phyloP scores from a whole-genome alignment of 2,888 invertebrate genomes.

The Pecten maximus region DNA sequence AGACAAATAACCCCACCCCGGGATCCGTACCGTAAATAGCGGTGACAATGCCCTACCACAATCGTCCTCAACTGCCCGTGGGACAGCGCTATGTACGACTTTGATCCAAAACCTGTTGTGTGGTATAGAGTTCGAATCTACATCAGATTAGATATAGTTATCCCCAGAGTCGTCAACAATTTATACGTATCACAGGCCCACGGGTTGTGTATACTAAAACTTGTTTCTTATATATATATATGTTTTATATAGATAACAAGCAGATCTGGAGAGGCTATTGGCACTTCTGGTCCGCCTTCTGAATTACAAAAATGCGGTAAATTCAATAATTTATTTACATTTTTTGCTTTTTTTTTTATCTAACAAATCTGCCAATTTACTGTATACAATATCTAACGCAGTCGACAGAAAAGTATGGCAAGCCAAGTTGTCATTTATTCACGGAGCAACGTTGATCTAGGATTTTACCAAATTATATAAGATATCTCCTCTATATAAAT shows the following conservation, averaged over 20 bases:
- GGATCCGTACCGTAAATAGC: background rate
- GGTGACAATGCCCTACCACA: background rate
- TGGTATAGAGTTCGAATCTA: background rate
- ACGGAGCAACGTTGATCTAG: too few relatives aligned
- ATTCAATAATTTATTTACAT: too few relatives aligned
- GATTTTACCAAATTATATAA: too few relatives aligned
- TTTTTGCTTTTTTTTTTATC: too few relatives aligned
- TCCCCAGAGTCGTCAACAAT: background rate
- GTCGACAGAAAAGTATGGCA: too few relatives aligned
- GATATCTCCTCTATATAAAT: too few relatives aligned
- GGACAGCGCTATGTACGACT: background rate
- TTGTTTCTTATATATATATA: background rate
- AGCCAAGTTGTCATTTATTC: too few relatives aligned
- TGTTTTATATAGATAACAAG: background rate
- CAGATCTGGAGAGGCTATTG: background rate
- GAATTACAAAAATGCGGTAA: too few relatives aligned
- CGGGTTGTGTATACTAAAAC: background rate
- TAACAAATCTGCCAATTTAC: too few relatives aligned
- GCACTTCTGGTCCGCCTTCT: background rate
- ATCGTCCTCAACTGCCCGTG: background rate
- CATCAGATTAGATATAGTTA: background rate
- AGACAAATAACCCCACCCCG: background rate
- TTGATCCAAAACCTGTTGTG: background rate
- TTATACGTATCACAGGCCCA: background rate
- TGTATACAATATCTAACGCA: too few relatives aligned